Conservation (phyloP, 2,888 invertebrate genomes). For the Parapristionchus giblindavisi region DNA sequence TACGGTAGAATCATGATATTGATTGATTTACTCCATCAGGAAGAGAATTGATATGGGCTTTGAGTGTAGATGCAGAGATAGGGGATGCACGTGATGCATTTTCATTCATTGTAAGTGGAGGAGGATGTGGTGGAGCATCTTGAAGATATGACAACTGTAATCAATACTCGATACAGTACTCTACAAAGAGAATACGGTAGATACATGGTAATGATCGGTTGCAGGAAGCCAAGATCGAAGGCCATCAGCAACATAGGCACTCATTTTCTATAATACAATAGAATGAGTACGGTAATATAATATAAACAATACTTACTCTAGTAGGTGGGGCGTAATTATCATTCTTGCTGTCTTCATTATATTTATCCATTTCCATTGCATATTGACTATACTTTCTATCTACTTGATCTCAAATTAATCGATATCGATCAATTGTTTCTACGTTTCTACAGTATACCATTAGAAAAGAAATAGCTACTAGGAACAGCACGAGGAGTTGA, state of each 20-base stretch:
- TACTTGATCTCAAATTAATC: background rate
- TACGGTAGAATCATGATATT: background rate
- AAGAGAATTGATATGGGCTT: slow-evolving; percentile 25
- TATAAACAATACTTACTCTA: slow-evolving; percentile 15
- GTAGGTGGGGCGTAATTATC: slow-evolving; percentile 23
- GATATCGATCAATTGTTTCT: slow-evolving; percentile 4
- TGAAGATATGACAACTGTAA: slow-evolving; percentile 13
- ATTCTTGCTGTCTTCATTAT: slow-evolving; percentile 3
- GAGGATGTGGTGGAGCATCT: slow-evolving; percentile 14
- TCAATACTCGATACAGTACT: background rate
- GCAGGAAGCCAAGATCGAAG: slow-evolving; percentile 21
- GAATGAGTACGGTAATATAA: background rate
- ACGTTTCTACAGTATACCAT: background rate
- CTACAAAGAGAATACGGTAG: background rate
- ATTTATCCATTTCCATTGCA: slow-evolving; percentile 18
- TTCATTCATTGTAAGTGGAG: slow-evolving; percentile 3
- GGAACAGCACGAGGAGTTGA: slow-evolving; percentile 29
- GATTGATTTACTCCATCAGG: slow-evolving; percentile 24
- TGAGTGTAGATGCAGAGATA: slow-evolving; percentile 22
- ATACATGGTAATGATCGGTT: slow-evolving; percentile 26
- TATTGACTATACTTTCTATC: slow-evolving; percentile 17
- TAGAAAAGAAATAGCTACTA: slow-evolving; percentile 24
- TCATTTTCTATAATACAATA: slow-evolving; percentile 11
- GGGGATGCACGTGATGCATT: slow-evolving; percentile 11
- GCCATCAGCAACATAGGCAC: slow-evolving; percentile 31